Evolutionary conservation across 2,113 vertebrate species (phyloP), one percentile per base, ranked within the genome.

Genomic region (Bubalus kerabau): DNA sequence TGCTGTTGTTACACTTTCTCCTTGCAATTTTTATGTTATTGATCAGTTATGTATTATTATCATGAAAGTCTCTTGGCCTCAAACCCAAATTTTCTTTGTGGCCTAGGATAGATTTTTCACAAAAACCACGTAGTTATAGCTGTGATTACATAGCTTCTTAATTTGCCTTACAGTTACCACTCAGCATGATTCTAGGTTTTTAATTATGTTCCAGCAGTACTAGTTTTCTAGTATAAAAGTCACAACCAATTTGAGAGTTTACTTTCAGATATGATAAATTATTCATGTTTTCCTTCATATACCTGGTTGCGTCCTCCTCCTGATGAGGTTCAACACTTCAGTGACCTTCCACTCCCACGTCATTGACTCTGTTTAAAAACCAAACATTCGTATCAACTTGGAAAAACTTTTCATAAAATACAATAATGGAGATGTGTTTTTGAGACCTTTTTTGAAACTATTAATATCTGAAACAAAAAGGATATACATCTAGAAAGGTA

Each of bases 11-110:
- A 71, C 28, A 89, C 64, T 95, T 95, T 95, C 36, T 83, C 54
- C 28, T 59, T 91, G 48, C 10, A 59, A 46, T 97, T 96, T 98
- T 97, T 93, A 78, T 97, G 83, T 90, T 97, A 40, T 94, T 87
- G 96, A 82, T 91, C 62, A 94, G 62, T 96, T 97, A 91, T 87
- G 3, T 46, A 90, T 86, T 96, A 87, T 54, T 32, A 67, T 92
- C 87, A 88, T 71, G 84, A 87, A 82, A 96, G 3, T 95, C 59
- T 62, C 76, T 97, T 96, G 14, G 83, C 91, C 54, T 98, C 43
- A 88, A 86, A 90, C 56, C 26, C 80, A 97, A 32, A 56, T 97
- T 85, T 95, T 91, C 90, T 94, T 94, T 80, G 60, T 83, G 64
- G 17, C 87, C 32, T 87, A 90, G 54, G 28, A 64, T 84, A 87